Evolutionary conservation across 2,888 invertebrate genomes (phyloP), one percentile per base, ranked within the genome.

Genomic region (Hedya salicella): DNA sequence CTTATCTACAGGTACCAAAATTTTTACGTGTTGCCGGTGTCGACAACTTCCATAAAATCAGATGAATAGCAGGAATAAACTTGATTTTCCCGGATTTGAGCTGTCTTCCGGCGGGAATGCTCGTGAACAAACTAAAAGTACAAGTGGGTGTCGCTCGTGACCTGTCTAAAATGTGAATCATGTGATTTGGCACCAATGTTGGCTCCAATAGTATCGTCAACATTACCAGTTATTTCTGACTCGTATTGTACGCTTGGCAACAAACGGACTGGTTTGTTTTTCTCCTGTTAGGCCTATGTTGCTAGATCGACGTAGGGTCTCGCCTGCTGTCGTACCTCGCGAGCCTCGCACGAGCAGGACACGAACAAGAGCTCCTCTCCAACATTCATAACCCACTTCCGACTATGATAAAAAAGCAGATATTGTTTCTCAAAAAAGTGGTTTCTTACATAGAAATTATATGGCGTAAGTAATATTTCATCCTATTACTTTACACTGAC

Each of bases 161-260:
- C 87, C 83, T 78, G 87, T 78, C 82, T 82, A 78, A 85, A 85
- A 88, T 87, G 82, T 85, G 85, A 85, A 86, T 89, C 89, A 89
- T 88, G 89, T 89, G 89, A 89, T 85, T 86, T 83, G 88, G 88
- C 88, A 86, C 84, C 79, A 86, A 83, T 78, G 74, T 83, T 86
- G 81, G 86, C 71, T 76, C 84, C 83, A 83, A 83, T 70, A 72
- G 74, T 79, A 65, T 78, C 83, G 85, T 85, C 86, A 83, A 80
- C 75, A 77, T 77, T 80, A 80, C 81, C 77, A 78, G 84, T 82
- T 89, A 89, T 89, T 89, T 89, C 80, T 82, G 86, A 78, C 78
- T 78, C 75, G 75, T 72, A 75, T 78, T 78, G 81, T 79, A 78
- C 74, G 81, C 82, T 83, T 84, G 84, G 85, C 87, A 86, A 85